A percentile compares a stretch with the other conserved stretches of the same genome.
These are phyloP conservation scores for Zoanthus sociatus DNA, from an alignment of 92 coral and sea anemone species.

Conservation along the genomic window DNA sequence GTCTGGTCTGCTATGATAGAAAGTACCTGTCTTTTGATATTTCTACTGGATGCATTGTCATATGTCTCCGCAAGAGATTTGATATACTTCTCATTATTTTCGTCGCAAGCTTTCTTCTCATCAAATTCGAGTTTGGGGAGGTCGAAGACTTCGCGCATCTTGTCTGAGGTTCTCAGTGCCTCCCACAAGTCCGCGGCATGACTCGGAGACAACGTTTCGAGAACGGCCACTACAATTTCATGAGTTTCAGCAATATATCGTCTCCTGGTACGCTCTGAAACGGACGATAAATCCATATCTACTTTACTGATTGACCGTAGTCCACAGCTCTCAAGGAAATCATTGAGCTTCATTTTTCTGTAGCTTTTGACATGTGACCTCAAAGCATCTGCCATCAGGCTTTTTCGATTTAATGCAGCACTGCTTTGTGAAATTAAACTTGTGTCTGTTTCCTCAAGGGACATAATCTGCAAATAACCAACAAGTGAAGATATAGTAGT, in stretches of 20 bases:
- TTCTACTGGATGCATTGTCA: background rate
- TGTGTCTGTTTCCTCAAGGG: slow-evolving; percentile 11
- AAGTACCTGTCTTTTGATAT: background rate
- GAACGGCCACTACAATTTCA: slow-evolving; percentile 6
- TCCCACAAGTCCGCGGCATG: slow-evolving; percentile 45
- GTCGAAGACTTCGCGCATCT: slow-evolving; percentile 45
- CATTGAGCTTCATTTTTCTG: slow-evolving; percentile 4
- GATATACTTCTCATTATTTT: slow-evolving; percentile 16
- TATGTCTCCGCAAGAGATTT: slow-evolving; percentile 11
- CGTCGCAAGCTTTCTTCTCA: slow-evolving; percentile 11
- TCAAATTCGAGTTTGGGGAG: slow-evolving; percentile 39
- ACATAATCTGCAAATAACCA: slow-evolving; percentile 10
- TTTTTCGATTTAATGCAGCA: background rate
- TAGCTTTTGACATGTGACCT: slow-evolving; percentile 3
- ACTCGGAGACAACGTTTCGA: slow-evolving; percentile 31
- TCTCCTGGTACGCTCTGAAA: slow-evolving; percentile 9
- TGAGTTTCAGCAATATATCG: slow-evolving; percentile 11
- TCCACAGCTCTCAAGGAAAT: slow-evolving; percentile 13
- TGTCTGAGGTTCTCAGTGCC: slow-evolving; percentile 35
- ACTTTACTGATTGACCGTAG: background rate
- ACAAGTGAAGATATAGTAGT: background rate
- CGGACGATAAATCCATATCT: slow-evolving; percentile 9
- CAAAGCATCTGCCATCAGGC: background rate
- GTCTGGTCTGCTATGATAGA: background rate
- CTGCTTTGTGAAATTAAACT: slow-evolving; percentile 27